A percentile compares a stretch with the other conserved stretches of the same genome.
Evolutionary conservation across 2,888 invertebrate species (phyloP).

Genomic region (Tubiluchus corallicola): DNA sequence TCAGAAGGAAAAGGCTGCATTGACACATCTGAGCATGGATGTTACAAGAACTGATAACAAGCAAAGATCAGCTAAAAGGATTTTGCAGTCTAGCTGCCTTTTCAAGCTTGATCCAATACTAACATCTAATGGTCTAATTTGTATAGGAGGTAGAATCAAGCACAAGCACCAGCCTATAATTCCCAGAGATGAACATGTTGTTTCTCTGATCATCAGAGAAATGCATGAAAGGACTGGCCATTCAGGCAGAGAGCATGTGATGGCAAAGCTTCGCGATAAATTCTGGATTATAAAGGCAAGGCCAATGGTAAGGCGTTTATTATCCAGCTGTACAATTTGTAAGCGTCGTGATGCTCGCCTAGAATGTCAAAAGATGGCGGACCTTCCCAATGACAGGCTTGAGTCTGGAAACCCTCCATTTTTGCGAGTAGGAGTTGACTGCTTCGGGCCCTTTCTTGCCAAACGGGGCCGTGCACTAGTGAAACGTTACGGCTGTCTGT

Average conservation of each 20-base stretch:
- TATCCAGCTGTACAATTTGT: background rate
- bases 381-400: conserved; percentile 2
- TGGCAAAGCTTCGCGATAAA: background rate
- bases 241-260: background rate
- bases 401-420: conserved; percentile 1
- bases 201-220: background rate
- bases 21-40: no score
- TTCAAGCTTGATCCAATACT: background rate
- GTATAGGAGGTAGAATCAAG: background rate
- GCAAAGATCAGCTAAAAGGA: no score
- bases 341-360: background rate
- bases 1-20: no score
- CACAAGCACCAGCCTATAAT: background rate
- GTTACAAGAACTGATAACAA: no score
- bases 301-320: background rate
- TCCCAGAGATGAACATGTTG: background rate
- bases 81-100: no score
- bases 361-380: conserved; percentile 7
- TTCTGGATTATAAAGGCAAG: conserved; percentile 2
- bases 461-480: conserved; percentile 6
- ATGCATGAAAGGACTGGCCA: background rate
- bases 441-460: conserved; percentile 8
- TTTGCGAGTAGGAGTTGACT: conserved; percentile 8
- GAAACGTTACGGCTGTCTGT: conserved; percentile 9
- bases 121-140: background rate